Evolutionary conservation across 92 coral and sea anemone genomes (phyloP).

Genomic region (Epizoanthus rinbou): DNA sequence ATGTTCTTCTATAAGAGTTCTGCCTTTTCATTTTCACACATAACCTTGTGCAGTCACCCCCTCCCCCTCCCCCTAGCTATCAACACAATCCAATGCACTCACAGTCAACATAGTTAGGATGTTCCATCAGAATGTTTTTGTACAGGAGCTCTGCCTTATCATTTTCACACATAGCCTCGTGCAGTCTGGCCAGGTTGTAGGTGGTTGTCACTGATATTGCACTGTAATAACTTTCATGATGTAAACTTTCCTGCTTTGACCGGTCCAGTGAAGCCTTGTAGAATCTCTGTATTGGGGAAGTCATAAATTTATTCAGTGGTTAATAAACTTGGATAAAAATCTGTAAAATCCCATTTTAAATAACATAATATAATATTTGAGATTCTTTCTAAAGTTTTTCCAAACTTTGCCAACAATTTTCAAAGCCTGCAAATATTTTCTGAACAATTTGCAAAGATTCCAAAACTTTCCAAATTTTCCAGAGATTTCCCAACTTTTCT

Average conservation of each 20-base stretch:
- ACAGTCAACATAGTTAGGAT: conserved; percentile 99
- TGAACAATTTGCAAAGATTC: too few species aligned
- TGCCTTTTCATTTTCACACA: too few species aligned
- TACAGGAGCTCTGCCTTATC: conserved; percentile 93
- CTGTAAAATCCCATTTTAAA: background rate
- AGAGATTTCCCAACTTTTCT: too few species aligned
- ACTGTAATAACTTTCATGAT: conserved; percentile 93
- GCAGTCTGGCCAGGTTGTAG: conserved; percentile 93
- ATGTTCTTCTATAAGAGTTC: conserved; percentile 48
- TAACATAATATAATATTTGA: too few species aligned
- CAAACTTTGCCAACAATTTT: too few species aligned
- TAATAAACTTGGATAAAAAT: background rate
- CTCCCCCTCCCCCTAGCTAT: background rate
- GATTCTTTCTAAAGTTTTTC: too few species aligned
- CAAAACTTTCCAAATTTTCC: background rate
- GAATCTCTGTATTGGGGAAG: conserved; percentile 62
- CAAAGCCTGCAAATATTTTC: too few species aligned
- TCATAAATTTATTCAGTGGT: too few species aligned
- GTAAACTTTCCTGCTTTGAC: conserved; percentile 89
- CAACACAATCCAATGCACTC: conserved; percentile 49
- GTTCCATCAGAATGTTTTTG: conserved; percentile 95
- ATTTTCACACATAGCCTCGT: conserved; percentile 92
- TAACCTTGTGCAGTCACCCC: background rate
- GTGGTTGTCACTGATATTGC: conserved; percentile 98
- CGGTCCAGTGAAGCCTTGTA: conserved; percentile 93